A percentile compares a stretch with the other conserved stretches of the same genome.
These are phyloP conservation scores for Andricus quercusramuli DNA, from an alignment of 2,888 invertebrate species.

Conservation along the genomic window DNA sequence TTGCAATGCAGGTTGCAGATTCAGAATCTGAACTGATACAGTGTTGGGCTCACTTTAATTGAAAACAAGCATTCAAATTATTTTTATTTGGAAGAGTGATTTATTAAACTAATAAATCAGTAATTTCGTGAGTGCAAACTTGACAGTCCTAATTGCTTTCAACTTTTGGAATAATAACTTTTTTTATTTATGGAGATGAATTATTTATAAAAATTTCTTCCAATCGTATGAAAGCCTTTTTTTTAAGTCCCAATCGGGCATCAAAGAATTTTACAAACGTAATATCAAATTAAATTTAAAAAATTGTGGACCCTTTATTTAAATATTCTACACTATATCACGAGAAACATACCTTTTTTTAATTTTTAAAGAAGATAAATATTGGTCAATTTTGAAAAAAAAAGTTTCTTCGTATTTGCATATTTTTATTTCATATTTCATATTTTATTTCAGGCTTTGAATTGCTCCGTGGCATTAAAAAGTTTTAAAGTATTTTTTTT, in stretches of 20 bases:
- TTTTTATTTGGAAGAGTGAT: neutral
- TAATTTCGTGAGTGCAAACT: constrained; percentile 10
- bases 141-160: constrained; percentile 17
- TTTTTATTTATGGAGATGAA: neutral
- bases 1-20: constrained; percentile 27
- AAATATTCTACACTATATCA: neutral
- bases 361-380: neutral
- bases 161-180: neutral
- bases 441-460: too few relatives aligned
- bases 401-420: too few relatives aligned
- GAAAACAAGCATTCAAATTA: constrained; percentile 27
- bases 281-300: neutral
- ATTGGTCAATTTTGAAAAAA: neutral
- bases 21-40: neutral
- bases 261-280: neutral
- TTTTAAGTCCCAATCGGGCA: neutral
- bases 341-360: neutral
- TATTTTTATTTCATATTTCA: too few relatives aligned
- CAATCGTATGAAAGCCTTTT: neutral
- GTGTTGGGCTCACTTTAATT: constrained; percentile 6
- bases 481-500: too few relatives aligned
- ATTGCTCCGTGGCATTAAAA: too few relatives aligned
- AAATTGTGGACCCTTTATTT: neutral
- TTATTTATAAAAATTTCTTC: neutral
- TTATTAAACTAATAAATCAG: constrained; percentile 10